Evolutionary conservation across 2,888 invertebrate genomes (phyloP).

Genomic region (Heliconius ismenius): DNA sequence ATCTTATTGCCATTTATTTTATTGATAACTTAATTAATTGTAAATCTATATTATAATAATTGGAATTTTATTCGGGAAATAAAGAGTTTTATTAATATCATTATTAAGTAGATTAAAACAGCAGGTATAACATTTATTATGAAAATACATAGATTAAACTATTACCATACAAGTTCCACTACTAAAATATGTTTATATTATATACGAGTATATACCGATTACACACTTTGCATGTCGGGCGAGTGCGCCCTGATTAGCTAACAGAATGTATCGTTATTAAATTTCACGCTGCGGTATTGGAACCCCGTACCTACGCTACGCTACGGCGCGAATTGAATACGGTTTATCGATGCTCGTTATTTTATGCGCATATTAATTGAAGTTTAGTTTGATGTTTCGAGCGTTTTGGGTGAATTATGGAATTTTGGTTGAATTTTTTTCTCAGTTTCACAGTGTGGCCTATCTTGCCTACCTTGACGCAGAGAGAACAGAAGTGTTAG

Average conservation of each 20-base stretch:
- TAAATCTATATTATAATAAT: no score
- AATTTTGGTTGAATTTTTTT: not conserved
- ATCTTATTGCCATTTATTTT: no score
- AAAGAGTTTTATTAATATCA: not conserved
- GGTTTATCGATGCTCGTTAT: conserved; percentile 38
- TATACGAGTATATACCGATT: conserved; percentile 30
- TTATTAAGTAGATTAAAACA: not conserved
- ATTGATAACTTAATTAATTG: no score
- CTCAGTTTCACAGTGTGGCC: not conserved
- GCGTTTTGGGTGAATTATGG: conserved; percentile 28
- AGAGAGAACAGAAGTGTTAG: no score
- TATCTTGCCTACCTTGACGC: no score
- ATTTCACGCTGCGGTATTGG: conserved; percentile 35
- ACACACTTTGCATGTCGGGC: conserved; percentile 28
- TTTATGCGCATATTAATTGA: conserved; percentile 42
- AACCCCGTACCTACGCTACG: conserved; percentile 8
- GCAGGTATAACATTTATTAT: not conserved
- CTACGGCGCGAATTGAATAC: conserved; percentile 34
- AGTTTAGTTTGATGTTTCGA: conserved; percentile 37
- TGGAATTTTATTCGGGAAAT: no score
- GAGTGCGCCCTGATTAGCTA: conserved; percentile 40
- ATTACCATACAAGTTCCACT: not conserved
- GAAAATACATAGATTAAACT: not conserved
- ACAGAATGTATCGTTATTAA: conserved; percentile 43
- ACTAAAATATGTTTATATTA: conserved; percentile 25